Base-by-base conservation (phyloP, 53 echinoderm and acorn worm species). In the Zoroaster sp. region DNA sequence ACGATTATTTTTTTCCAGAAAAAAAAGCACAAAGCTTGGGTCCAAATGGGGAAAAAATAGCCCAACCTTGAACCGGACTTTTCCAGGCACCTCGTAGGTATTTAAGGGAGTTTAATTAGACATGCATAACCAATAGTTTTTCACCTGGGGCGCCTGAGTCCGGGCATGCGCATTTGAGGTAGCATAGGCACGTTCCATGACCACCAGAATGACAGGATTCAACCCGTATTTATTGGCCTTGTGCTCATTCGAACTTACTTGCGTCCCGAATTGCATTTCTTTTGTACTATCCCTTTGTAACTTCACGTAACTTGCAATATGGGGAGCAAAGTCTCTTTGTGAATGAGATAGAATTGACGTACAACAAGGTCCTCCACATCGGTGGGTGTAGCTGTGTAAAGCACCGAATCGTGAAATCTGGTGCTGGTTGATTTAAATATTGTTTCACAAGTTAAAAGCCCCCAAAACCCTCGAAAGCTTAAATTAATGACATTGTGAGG, bases 81-180 rank as follows among this genome's bases (percentile, higher is more conserved):
- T 69, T 85, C 85, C 85, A 85, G 85, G 85, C 71, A 85, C 85
- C 85, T 85, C 85, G 71, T 49, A 35, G 34, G 85, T 85, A 85
- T 70, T 85, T 85, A 85, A 85, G 71, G 85, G 85, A 85, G 85
- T 85, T 85, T 85, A 85, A 85, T 85, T 85, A 85, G 85, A 85
- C 85, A 78, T 55, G 78, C 59, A 78, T 54, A 78, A 73, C 73
- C 43, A 21, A 70, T 34, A 45, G 33, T 79, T 79, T 83, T 85
- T 71, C 85, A 85, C 85, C 85, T 85, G 85, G 71, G 85, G 85
- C 85, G 71, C 71, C 47, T 85, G 66, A 49, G 70, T 35, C 71
- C 37, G 85, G 85, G 85, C 85, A 85, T 85, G 85, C 85, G 85
- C 85, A 85, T 51, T 85, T 9, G 85, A 69, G 71, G 85, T 85